These are phyloP conservation scores for Synanthedon andrenaeformis DNA, from an alignment of 2,888 invertebrate species.

Conservation along the genomic window DNA sequence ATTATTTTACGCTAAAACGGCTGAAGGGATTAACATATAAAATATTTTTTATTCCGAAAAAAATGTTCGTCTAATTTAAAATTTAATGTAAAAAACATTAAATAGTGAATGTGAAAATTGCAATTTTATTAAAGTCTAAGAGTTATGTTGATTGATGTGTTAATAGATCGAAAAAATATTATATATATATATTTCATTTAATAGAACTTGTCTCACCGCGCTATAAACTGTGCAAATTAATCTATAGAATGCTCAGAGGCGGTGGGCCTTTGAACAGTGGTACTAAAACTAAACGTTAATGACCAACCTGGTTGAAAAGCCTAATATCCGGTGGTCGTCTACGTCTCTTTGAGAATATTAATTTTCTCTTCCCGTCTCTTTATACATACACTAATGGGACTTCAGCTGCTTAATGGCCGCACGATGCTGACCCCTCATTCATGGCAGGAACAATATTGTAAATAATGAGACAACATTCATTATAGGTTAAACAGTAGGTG, in stretches of 20 bases:
- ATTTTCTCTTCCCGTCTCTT: slow-evolving; percentile 35
- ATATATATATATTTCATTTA: too few species aligned
- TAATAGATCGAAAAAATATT: too few species aligned
- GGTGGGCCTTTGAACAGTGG: slow-evolving; percentile 5
- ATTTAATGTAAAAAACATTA: too few species aligned
- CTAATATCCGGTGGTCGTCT: slow-evolving; percentile 37
- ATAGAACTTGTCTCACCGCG: neutral
- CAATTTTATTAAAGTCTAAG: too few species aligned
- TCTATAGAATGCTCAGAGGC: slow-evolving; percentile 9
- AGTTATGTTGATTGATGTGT: too few species aligned
- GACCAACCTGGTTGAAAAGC: slow-evolving; percentile 39
- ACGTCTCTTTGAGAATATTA: slow-evolving; percentile 40
- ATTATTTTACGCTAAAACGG: too few species aligned
- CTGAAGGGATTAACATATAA: too few species aligned
- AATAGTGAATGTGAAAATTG: too few species aligned
- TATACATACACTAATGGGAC: slow-evolving; percentile 29
- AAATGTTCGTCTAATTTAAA: too few species aligned
- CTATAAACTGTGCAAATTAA: slow-evolving; percentile 14
- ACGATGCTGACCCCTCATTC: neutral
- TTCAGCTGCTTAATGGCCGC: neutral
- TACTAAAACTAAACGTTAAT: slow-evolving; percentile 23
- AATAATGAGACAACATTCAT: neutral
- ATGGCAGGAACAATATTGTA: neutral
- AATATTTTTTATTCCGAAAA: too few species aligned
- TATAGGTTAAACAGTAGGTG: neutral